Evolutionary conservation across 2,797 vertebrate genomes (phyloP).

Genomic region (Pipistrellus pygmaeus): DNA sequence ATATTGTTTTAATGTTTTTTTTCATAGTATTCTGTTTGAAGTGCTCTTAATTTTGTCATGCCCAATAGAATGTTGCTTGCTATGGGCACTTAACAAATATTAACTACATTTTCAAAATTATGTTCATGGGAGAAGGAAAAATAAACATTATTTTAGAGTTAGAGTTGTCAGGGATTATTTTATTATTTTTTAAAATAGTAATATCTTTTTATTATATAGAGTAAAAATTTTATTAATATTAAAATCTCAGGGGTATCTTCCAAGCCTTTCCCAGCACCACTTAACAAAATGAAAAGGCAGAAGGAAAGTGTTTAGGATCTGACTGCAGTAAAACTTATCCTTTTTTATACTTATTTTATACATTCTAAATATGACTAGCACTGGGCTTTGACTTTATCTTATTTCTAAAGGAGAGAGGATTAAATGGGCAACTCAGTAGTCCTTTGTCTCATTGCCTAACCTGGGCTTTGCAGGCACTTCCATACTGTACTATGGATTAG

Average conservation of each 20-base stretch:
- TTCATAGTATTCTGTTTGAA: no score
- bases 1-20: no score
- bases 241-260: not conserved
- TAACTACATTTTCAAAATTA: no score
- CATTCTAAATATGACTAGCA: not conserved
- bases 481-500: not conserved
- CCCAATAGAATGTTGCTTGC: no score
- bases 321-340: not conserved
- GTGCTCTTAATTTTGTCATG: no score
- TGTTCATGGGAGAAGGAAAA: no score
- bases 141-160: not conserved
- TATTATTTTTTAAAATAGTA: not conserved
- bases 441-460: not conserved
- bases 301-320: not conserved
- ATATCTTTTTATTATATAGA: not conserved
- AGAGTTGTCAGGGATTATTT: not conserved
- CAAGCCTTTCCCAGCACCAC: not conserved
- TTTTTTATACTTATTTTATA: not conserved
- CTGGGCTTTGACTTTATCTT: not conserved
- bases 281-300: not conserved
- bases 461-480: not conserved
- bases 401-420: not conserved
- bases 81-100: no score
- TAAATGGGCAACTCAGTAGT: not conserved
- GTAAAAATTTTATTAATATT: not conserved